Percentiles rank a stretch among this genome's conserved stretches.
Evolutionary conservation across 2,888 invertebrate species (phyloP).

Genomic region (Trissoscelio sp.): DNA sequence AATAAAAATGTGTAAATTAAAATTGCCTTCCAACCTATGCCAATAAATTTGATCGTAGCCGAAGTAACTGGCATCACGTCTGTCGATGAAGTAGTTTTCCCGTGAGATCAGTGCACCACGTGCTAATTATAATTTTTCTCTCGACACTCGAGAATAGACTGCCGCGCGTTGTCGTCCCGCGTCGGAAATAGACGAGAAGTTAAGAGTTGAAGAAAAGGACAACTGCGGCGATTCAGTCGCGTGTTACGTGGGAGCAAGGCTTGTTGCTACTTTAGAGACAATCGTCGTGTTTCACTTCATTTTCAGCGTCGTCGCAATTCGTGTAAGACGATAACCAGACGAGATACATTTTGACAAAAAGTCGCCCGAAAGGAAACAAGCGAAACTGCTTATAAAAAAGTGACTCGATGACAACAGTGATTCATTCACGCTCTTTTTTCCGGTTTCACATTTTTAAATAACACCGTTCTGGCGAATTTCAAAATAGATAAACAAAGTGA

Average conservation of each 20-base stretch:
- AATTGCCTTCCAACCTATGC: constrained; percentile 56
- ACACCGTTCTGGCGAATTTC: constrained; percentile 14
- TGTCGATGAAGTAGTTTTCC: constrained; percentile 56
- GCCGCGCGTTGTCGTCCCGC: constrained; percentile 42
- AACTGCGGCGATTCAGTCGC: constrained; percentile 37
- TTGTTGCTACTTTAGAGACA: constrained; percentile 62
- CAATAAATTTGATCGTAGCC: constrained; percentile 69
- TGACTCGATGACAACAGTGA: constrained; percentile 25
- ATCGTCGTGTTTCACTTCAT: constrained; percentile 51
- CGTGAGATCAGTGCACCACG: constrained; percentile 59
- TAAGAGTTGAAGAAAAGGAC: constrained; percentile 52
- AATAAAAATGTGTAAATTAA: too few species aligned
- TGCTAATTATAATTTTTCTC: constrained; percentile 71
- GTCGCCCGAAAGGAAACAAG: constrained; percentile 16
- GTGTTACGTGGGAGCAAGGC: constrained; percentile 64
- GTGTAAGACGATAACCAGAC: constrained; percentile 44
- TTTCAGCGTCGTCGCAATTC: constrained; percentile 29
- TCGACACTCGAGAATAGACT: constrained; percentile 63
- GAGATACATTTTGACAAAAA: constrained; percentile 36
- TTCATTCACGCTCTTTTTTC: constrained; percentile 6
- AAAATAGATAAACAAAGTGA: constrained; percentile 9
- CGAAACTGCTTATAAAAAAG: neutral
- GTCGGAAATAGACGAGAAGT: constrained; percentile 68
- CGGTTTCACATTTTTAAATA: neutral
- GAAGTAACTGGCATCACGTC: constrained; percentile 37